phyloP scores from a whole-genome alignment of 2,888 invertebrate genomes.

The Leptopterna dolabrata region DNA sequence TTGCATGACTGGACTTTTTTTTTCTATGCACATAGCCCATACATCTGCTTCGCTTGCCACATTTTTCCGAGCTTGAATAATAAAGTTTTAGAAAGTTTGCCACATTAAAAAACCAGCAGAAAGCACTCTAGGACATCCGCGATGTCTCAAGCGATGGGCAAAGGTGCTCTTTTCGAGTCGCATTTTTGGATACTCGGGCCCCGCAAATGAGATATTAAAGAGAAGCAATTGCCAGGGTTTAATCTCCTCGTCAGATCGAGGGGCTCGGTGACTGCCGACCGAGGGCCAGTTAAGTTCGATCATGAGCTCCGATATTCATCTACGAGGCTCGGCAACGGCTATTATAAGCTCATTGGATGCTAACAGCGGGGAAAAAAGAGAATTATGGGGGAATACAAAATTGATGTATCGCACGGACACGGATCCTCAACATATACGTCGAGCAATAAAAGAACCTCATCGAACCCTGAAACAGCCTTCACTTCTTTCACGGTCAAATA shows the following conservation, averaged over 20 bases:
- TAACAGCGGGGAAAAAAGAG: neutral
- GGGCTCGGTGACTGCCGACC: neutral
- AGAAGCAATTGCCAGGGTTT: neutral
- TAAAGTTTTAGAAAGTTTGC: too few relatives aligned
- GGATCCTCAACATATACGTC: neutral
- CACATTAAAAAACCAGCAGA: too few relatives aligned
- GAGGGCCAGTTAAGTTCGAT: neutral
- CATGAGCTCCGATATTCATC: neutral
- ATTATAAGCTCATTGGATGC: slow-evolving; percentile 8
- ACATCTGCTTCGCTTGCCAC: too few relatives aligned
- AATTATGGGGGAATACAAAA: neutral
- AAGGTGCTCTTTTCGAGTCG: too few relatives aligned
- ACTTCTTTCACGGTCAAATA: neutral
- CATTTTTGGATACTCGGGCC: neutral
- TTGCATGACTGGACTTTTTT: too few relatives aligned
- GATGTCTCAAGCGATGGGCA: too few relatives aligned
- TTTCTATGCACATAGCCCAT: too few relatives aligned
- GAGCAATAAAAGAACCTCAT: neutral
- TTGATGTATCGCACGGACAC: slow-evolving; percentile 14
- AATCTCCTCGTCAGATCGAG: neutral
- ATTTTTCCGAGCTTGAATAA: too few relatives aligned
- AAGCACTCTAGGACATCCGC: too few relatives aligned
- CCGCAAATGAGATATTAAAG: slow-evolving; percentile 15
- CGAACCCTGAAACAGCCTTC: neutral
- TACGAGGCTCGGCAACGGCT: neutral